Evolutionary conservation across 30 jellyfish, hydroid and myxozoan species (phyloP).

Genomic region (Hydra vulgaris): DNA sequence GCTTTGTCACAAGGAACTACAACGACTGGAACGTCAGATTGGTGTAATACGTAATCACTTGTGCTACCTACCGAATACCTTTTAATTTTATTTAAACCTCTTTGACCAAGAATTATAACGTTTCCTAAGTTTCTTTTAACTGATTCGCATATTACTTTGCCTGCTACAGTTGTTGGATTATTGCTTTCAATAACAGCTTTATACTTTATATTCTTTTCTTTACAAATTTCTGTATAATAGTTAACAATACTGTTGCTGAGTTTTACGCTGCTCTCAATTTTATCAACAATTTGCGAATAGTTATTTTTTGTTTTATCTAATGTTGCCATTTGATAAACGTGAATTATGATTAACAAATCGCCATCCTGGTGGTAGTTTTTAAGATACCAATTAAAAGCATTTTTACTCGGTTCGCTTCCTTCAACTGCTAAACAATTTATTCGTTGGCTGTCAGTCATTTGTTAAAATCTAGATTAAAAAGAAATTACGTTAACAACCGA

Average conservation of each 20-base stretch:
- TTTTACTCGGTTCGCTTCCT: not conserved
- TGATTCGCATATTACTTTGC: not conserved
- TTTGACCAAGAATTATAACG: not conserved
- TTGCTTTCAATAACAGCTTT: not conserved
- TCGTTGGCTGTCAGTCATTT: not conserved
- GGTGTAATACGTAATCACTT: not conserved
- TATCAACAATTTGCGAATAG: not conserved
- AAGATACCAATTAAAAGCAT: not conserved
- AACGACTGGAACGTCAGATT: not conserved
- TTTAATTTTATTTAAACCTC: not conserved
- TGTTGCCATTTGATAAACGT: not conserved
- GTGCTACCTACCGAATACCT: not conserved
- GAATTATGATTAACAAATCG: not conserved
- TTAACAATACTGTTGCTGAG: not conserved
- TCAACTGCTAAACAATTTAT: not conserved
- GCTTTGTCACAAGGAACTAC: too few relatives aligned
- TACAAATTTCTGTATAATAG: not conserved
- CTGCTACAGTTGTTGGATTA: not conserved
- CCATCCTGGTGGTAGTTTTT: not conserved
- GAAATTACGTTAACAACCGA: too few relatives aligned
- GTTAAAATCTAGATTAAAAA: too few relatives aligned
- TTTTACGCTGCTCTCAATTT: not conserved
- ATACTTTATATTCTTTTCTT: not conserved
- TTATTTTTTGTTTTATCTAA: too few relatives aligned
- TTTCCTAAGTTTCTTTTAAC: not conserved